phyloP scores from a whole-genome alignment of 2,888 invertebrate species.

The Xanthia icteritia region DNA sequence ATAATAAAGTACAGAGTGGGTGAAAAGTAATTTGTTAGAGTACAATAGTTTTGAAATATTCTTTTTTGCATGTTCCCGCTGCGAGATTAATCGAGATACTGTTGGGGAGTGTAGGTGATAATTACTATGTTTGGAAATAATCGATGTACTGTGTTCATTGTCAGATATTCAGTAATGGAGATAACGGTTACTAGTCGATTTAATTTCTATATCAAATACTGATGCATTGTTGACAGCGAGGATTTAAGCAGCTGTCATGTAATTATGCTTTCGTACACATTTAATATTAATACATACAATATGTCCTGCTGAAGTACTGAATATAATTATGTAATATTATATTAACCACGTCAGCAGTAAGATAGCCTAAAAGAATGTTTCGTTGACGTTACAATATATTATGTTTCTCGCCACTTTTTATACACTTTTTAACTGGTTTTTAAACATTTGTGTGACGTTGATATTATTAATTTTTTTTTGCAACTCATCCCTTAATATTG shows the following conservation, averaged over 20 bases:
- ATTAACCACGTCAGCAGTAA: neutral
- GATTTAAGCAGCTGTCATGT: neutral
- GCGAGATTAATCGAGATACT: conserved; percentile 52
- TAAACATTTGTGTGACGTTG: neutral
- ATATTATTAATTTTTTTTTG: conserved; percentile 23
- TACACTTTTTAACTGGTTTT: neutral
- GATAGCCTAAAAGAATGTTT: neutral
- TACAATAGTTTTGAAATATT: conserved; percentile 57
- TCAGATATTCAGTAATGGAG: neutral
- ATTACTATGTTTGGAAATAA: neutral
- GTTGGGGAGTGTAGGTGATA: conserved; percentile 4
- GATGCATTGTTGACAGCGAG: conserved; percentile 2
- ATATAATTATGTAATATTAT: neutral
- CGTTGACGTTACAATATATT: neutral
- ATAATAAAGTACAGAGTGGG: conserved; percentile 52
- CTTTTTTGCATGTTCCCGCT: conserved; percentile 52
- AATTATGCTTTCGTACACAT: neutral
- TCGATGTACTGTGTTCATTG: neutral
- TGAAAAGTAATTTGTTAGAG: conserved; percentile 67
- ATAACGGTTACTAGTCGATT: neutral
- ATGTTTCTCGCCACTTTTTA: neutral
- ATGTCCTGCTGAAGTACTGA: neutral
- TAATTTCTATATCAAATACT: conserved; percentile 26
- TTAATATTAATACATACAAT: neutral
- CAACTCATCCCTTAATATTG: conserved; percentile 48